Percentiles rank a stretch among this genome's conserved stretches.
These are phyloP conservation scores for Neocrepidodera transversa DNA, from an alignment of 2,888 invertebrate genomes.

Conservation along the genomic window DNA sequence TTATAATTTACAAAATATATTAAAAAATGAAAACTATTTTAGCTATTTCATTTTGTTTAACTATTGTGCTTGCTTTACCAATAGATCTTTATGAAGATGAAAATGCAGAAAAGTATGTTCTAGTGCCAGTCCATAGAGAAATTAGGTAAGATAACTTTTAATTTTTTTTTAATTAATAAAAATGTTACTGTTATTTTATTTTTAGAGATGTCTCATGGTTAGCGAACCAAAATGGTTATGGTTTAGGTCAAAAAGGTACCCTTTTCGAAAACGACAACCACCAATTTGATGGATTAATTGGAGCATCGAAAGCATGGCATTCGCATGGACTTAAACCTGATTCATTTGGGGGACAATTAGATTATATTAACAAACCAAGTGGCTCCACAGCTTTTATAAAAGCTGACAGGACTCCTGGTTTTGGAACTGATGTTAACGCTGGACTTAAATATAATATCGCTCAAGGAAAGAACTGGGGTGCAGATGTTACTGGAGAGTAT, in stretches of 20 bases:
- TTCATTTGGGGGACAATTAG: conserved; percentile 44
- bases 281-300: conserved; percentile 43
- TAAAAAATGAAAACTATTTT: conserved; percentile 36
- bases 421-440: conserved; percentile 46
- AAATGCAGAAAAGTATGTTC: conserved; percentile 32
- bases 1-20: too few species aligned
- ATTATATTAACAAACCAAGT: conserved; percentile 46
- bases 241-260: conserved; percentile 7
- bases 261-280: conserved; percentile 37
- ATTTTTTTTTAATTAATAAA: too few species aligned
- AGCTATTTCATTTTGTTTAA: conserved; percentile 18
- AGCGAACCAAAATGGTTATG: conserved; percentile 13
- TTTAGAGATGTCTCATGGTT: conserved; percentile 17
- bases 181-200: neutral
- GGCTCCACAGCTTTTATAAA: conserved; percentile 42
- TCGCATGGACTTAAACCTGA: conserved; percentile 43
- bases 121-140: conserved; percentile 30
- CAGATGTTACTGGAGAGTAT: conserved; percentile 46
- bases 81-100: conserved; percentile 36
- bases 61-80: conserved; percentile 30
- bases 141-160: conserved; percentile 33
- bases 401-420: conserved; percentile 40
- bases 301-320: conserved; percentile 43
- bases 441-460: conserved; percentile 42
- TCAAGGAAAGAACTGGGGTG: conserved; percentile 40